Conservation (phyloP, 2,113 vertebrate genomes). For the Ploceus nigricollis region DNA sequence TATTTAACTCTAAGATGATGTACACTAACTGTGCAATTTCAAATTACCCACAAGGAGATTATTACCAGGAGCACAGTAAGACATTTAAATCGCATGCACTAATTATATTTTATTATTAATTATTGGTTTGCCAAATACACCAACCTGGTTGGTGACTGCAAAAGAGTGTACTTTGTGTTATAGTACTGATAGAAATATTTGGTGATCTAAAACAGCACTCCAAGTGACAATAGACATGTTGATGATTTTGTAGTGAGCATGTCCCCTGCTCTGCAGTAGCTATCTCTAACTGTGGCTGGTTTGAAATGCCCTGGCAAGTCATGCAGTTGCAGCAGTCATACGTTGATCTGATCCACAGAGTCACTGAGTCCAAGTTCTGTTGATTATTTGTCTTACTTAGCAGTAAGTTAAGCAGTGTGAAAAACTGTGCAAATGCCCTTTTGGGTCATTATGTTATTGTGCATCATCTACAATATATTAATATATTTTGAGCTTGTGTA, state of each 20-base stretch:
- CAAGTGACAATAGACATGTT: neutral
- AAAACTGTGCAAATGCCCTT: constrained; percentile 71
- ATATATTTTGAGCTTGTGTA: constrained; percentile 61
- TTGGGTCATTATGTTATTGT: constrained; percentile 74
- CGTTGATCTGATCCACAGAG: constrained; percentile 64
- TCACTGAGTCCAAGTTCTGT: constrained; percentile 56
- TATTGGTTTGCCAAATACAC: neutral
- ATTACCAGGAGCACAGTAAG: neutral
- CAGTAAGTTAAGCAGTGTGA: constrained; percentile 71
- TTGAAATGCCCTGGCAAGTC: constrained; percentile 63
- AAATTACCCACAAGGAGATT: neutral
- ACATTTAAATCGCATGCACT: neutral
- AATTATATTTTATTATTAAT: neutral
- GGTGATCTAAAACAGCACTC: neutral
- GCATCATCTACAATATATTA: constrained; percentile 65
- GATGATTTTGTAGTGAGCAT: constrained; percentile 25
- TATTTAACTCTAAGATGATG: neutral
- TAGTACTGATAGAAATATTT: neutral
- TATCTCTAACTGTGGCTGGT: constrained; percentile 39
- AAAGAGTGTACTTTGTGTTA: neutral
- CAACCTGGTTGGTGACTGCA: neutral
- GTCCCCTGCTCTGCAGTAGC: neutral
- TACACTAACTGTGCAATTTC: neutral
- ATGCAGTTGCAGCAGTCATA: constrained; percentile 28
- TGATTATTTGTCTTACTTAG: constrained; percentile 55